Percentiles rank a stretch among this genome's conserved stretches.
phyloP scores from a whole-genome alignment of 2,888 invertebrate genomes.

The Campoplex nolae region DNA sequence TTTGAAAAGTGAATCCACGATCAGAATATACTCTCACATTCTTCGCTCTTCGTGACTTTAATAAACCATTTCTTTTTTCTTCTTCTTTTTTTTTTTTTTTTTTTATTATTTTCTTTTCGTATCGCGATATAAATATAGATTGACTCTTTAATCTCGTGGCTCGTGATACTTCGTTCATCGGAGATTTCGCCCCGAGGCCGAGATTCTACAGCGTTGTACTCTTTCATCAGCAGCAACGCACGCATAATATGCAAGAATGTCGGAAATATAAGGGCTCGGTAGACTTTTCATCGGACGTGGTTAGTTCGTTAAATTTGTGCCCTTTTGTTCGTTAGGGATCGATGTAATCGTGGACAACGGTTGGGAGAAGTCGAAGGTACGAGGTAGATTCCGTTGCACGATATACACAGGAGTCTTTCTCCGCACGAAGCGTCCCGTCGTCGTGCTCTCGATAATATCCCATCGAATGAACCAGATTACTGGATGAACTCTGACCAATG shows the following conservation, averaged over 20 bases:
- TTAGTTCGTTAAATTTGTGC: background rate
- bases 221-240: slow-evolving; percentile 41
- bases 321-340: slow-evolving; percentile 39
- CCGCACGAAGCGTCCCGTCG: slow-evolving; percentile 45
- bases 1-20: background rate
- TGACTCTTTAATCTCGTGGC: background rate
- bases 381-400: slow-evolving; percentile 62
- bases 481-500: slow-evolving; percentile 79
- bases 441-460: slow-evolving; percentile 44
- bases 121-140: background rate
- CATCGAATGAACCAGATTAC: slow-evolving; percentile 80
- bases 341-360: slow-evolving; percentile 19
- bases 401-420: slow-evolving; percentile 42
- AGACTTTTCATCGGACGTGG: background rate
- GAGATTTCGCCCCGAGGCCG: slow-evolving; percentile 40
- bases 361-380: slow-evolving; percentile 35
- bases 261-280: background rate
- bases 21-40: background rate
- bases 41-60: background rate
- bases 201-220: slow-evolving; percentile 18
- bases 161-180: background rate
- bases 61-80: background rate
- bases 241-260: slow-evolving; percentile 15
- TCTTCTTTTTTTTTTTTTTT: background rate
- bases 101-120: background rate